Evolutionary conservation across 2,113 vertebrate species (phyloP).

Genomic region (Anarhynchus alexandrinus): DNA sequence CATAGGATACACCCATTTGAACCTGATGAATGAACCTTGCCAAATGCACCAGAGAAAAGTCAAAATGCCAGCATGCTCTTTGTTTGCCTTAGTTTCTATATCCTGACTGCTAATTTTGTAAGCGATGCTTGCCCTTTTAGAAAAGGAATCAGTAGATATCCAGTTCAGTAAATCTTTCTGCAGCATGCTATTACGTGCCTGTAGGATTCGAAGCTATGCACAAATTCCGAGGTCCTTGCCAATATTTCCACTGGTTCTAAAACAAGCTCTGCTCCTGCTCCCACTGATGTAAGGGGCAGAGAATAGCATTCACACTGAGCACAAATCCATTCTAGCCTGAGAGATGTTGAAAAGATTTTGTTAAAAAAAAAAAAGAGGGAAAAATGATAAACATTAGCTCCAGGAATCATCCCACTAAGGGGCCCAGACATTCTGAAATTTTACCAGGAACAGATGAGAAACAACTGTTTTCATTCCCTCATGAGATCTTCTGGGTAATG

Average conservation of each 20-base stretch:
- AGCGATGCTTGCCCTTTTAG: background rate
- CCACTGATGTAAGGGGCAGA: background rate
- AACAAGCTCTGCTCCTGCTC: background rate
- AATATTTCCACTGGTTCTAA: background rate
- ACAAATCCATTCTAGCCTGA: background rate
- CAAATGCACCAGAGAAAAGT: background rate
- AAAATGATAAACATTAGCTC: background rate
- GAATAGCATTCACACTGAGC: background rate
- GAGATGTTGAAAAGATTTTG: background rate
- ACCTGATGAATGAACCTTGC: background rate
- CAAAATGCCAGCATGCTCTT: background rate
- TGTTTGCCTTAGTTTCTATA: background rate
- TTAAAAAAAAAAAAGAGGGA: accelerated
- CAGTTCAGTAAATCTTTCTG: background rate
- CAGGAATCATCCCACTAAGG: background rate
- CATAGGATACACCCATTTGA: background rate
- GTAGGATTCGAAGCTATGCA: background rate
- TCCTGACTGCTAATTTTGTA: background rate
- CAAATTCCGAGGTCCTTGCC: background rate
- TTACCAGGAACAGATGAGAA: background rate
- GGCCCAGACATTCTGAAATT: background rate
- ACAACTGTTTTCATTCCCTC: background rate
- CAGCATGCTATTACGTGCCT: background rate
- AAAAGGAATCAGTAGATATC: background rate
- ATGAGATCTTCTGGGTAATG: background rate